phyloP scores from a whole-genome alignment of 2,113 vertebrate species.

The Ranitomeya variabilis region DNA sequence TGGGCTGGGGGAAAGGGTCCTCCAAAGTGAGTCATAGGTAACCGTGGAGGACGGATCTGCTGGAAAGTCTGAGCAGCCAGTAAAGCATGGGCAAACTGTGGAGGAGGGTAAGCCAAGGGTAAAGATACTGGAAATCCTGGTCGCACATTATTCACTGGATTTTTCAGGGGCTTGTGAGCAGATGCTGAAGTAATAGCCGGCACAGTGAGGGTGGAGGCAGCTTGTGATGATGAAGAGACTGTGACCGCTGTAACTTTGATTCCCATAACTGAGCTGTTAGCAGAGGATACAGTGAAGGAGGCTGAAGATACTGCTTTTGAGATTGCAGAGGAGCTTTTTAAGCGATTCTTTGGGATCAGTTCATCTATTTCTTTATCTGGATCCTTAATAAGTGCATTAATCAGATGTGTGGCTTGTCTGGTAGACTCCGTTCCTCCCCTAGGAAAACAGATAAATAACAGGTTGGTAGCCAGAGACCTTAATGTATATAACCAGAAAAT shows the following conservation, averaged over 20 bases:
- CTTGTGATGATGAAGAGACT: conserved; percentile 83
- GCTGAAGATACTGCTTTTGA: conserved; percentile 79
- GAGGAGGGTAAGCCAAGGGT: conserved; percentile 92
- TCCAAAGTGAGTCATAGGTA: conserved; percentile 98
- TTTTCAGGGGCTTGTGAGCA: conserved; percentile 87
- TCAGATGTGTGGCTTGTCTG: conserved; percentile 94
- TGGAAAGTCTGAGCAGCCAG: conserved; percentile 98
- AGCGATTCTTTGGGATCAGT: conserved; percentile 97
- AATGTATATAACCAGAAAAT: neutral
- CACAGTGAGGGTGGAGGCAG: conserved; percentile 80
- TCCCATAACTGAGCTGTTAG: conserved; percentile 81
- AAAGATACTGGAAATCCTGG: conserved; percentile 95
- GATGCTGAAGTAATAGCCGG: conserved; percentile 80
- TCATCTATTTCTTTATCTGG: conserved; percentile 98
- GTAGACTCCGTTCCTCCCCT: conserved; percentile 98
- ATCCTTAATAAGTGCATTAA: conserved; percentile 97
- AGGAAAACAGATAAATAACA: conserved; percentile 1
- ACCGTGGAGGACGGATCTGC: conserved; percentile 94
- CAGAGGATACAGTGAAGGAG: conserved; percentile 77
- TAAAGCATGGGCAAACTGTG: conserved; percentile 91
- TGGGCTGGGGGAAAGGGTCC: conserved; percentile 94
- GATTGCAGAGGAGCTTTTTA: conserved; percentile 88
- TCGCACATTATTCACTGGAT: conserved; percentile 86
- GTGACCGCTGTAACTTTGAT: conserved; percentile 90
- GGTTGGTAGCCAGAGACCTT: neutral